These are phyloP conservation scores for Pteropus rufus DNA, from an alignment of 2,797 vertebrate species.

Conservation along the genomic window DNA sequence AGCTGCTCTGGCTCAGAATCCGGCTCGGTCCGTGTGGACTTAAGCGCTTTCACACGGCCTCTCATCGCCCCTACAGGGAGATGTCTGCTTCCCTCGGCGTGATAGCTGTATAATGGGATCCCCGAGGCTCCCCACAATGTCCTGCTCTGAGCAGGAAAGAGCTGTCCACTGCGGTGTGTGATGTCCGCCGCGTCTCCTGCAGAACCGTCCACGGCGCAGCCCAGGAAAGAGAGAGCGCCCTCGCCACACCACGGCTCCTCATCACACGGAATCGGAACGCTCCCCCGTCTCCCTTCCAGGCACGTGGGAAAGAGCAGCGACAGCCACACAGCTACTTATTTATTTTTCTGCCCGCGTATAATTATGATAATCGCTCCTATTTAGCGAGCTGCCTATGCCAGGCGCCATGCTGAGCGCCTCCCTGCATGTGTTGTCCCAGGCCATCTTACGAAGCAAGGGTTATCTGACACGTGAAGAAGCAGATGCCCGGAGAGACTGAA, in stretches of 20 bases:
- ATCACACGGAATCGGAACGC: not conserved
- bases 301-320: not conserved
- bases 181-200: not conserved
- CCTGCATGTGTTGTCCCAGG: rapidly evolving
- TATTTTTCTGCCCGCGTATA: not conserved
- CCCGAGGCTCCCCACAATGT: not conserved
- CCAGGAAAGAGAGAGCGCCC: not conserved
- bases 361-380: not conserved
- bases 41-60: not conserved
- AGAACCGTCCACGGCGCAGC: not conserved
- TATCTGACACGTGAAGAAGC: not conserved
- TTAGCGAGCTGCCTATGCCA: no score
- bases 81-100: not conserved
- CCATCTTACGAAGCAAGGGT: not conserved
- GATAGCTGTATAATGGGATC: not conserved
- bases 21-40: not conserved
- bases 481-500: not conserved
- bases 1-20: not conserved
- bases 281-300: not conserved
- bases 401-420: not conserved
- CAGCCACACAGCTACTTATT: not conserved
- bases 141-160: not conserved
- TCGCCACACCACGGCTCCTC: rapidly evolving
- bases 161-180: rapidly evolving
- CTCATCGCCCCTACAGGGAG: not conserved